Evolutionary conservation across 30 jellyfish, hydroid and myxozoan genomes (phyloP), one percentile per base, ranked within the genome.

Genomic region (Catostylus mosaicus): DNA sequence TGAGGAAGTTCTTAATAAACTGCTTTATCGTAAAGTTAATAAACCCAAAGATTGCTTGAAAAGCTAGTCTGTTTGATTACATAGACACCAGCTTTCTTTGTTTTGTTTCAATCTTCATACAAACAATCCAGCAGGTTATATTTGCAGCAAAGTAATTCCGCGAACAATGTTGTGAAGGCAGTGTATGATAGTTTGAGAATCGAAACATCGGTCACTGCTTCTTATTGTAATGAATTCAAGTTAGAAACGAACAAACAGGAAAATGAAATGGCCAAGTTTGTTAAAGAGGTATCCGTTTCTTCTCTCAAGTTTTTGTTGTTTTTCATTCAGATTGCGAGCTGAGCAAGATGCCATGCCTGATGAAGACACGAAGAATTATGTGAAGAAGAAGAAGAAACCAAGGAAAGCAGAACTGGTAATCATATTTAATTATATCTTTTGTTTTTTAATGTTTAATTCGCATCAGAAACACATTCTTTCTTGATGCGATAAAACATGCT

Each of bases 301-400:
- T 32, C 47, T 79, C 20, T 45, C 89, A 24, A 79, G 72, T 67
- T 63, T 79, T 46, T 79, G 89, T 46, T 79, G 89, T 46, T 79
- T 79, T 61, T 29, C 77, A 18, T 79, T 79, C 71, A 79, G 89
- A 46, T 47, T 79, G 27, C 81, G 89, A n/a, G 48, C 30, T 20
- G 89, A 79, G 30, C 77, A 62, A 31, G 81, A 62, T 11, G 82
- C 50, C 22, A 9, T 47, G 35, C 89, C 89, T 20, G 89, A 79
- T 24, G 82, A 50, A 36, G 89, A 79, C 18, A 34, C 69, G 26
- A 65, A 79, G 74, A 79, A 79, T 33, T 47, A 65, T 6, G 71
- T 51, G 19, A 57, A 64, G 60, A 64, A 63, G 69, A 79, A 79
- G 47, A 79, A 79, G 74, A 62, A 77, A 34, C 30, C 70, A 43